Evolutionary conservation across 2,888 invertebrate species (phyloP), one percentile per base, ranked within the genome.

Genomic region (Elegia similella): DNA sequence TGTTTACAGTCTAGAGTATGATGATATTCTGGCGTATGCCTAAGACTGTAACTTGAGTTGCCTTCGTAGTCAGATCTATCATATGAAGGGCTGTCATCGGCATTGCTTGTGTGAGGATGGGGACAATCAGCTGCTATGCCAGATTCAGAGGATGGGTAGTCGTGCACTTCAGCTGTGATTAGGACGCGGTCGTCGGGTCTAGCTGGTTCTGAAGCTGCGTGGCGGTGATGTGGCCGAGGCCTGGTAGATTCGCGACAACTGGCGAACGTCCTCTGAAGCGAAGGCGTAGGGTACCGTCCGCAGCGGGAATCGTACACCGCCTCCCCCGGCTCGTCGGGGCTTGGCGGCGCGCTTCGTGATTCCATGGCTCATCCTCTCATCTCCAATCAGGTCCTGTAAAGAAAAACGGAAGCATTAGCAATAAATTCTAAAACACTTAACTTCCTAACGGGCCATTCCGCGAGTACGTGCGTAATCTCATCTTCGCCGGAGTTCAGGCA

Each of bases 221-320:
- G 89, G 16, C 90, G 85, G 64, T 90, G 90, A 61, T 86, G 82
- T 0, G 87, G 86, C 6, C 89, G 79, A 0, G 88, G 89, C 15
- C 86, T 81, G 30, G 80, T 75, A 7, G 80, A 72, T 61, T 90
- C 91, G 64, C 91, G 84, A 62, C 90, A 91, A 67, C 90, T 91
- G 66, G 91, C 88, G 62, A 88, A 91, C 3, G 84, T 81, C 59
- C 88, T 79, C 67, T 90, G 90, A 55, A 91, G 78, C n/a, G 84
- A 73, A 10, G 95, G 94, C 63, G 78, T 95, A 52, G 80, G 95
- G 78, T 95, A 95, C 61, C 94, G 94, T 64, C 95, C 95, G 68
- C 95, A 95, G 60, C 95, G 95, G 63, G 95, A 94, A 83, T 95
- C 95, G 88, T 95, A 94, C 86, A 95, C 93, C 91, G 90, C 92